A percentile compares a stretch with the other conserved stretches of the same genome.
Conservation (phyloP, 2,888 invertebrate genomes). For the Slavum lentiscoides region DNA sequence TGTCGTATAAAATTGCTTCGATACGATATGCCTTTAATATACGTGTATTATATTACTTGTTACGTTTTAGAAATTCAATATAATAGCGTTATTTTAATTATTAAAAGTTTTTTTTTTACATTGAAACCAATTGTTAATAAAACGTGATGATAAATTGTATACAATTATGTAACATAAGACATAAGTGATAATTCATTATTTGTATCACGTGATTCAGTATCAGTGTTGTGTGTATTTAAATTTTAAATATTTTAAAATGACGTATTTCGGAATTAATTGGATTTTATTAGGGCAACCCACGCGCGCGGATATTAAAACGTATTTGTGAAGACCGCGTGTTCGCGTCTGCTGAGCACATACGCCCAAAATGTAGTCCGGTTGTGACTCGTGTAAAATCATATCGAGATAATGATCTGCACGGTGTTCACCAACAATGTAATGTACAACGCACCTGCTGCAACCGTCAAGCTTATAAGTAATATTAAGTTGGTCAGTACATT, state of each 20-base stretch:
- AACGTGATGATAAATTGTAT: background rate
- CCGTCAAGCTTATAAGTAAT: no score
- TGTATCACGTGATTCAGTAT: background rate
- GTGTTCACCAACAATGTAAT: no score
- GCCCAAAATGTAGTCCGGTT: background rate
- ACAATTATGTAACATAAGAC: background rate
- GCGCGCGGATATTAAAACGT: background rate
- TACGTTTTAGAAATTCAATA: no score
- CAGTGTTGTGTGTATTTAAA: background rate
- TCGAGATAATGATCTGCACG: no score
- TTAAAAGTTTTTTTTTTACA: background rate
- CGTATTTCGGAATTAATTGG: constrained; percentile 14
- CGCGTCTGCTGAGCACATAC: background rate
- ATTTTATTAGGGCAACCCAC: background rate
- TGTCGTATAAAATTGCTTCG: no score
- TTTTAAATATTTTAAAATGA: background rate
- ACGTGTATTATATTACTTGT: no score
- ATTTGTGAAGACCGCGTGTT: background rate
- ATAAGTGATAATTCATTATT: no score
- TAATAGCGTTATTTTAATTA: no score
- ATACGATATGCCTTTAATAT: no score
- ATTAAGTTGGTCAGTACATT: no score
- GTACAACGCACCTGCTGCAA: no score
- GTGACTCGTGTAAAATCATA: background rate
- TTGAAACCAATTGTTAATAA: background rate